A percentile compares a stretch with the other conserved stretches of the same genome.
These are phyloP conservation scores for Anthrax anthrax DNA, from an alignment of 2,888 invertebrate species.

Conservation along the genomic window DNA sequence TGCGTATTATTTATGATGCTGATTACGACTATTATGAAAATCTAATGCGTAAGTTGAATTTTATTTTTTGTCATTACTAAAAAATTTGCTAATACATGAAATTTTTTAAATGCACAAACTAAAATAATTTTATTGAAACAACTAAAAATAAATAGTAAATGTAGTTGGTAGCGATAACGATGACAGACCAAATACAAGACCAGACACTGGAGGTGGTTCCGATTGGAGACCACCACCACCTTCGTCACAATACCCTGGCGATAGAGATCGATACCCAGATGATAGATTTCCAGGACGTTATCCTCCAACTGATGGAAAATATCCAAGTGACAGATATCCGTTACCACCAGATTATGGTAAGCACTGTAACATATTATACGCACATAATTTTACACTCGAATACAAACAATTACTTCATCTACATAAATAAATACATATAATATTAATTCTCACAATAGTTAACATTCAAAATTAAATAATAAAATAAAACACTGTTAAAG, in stretches of 20 bases:
- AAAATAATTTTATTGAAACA: slow-evolving; percentile 4
- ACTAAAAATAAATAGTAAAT: slow-evolving; percentile 23
- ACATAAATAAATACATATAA: background rate
- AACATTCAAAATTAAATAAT: background rate
- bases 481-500: slow-evolving; percentile 9
- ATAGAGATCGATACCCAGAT: slow-evolving; percentile 34
- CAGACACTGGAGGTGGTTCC: slow-evolving; percentile 20
- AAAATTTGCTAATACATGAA: no score
- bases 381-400: background rate
- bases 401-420: background rate
- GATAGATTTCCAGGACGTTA: slow-evolving; percentile 28
- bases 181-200: slow-evolving; percentile 19
- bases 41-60: slow-evolving; percentile 63
- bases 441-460: background rate
- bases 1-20: slow-evolving; percentile 77
- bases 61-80: background rate
- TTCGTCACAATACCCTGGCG: slow-evolving; percentile 13
- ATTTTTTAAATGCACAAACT: background rate
- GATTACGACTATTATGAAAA: slow-evolving; percentile 90
- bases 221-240: slow-evolving; percentile 21
- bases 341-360: slow-evolving; percentile 7
- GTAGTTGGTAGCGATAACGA: slow-evolving; percentile 30
- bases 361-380: background rate
- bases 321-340: slow-evolving; percentile 27
- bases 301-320: slow-evolving; percentile 22